Conservation (phyloP, 1,140 invertebrate genomes). For the Cecropterus lyciades region DNA sequence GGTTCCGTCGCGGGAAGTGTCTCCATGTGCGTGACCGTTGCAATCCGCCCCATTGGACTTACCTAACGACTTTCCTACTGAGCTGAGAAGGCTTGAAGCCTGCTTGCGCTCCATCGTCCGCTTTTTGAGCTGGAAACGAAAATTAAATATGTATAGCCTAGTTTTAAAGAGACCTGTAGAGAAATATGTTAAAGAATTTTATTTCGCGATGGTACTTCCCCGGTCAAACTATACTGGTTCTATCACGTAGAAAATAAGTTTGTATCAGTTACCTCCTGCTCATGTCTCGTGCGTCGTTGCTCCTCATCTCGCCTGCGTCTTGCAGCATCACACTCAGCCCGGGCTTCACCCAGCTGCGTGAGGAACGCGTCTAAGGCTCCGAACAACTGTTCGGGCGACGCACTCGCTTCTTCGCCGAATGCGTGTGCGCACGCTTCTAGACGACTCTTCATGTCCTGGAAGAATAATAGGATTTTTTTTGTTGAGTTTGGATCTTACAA, state of each 20-base stretch:
- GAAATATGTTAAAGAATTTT: too few species aligned
- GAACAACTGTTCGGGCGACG: constrained; percentile 98
- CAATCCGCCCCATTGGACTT: constrained; percentile 75
- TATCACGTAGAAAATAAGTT: too few species aligned
- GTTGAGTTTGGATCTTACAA: too few species aligned
- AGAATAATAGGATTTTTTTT: too few species aligned
- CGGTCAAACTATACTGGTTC: too few species aligned
- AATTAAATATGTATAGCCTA: constrained; percentile 15
- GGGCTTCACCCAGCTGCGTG: constrained; percentile 92
- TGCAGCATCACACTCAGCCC: constrained; percentile 95
- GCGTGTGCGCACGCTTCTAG: constrained; percentile 94
- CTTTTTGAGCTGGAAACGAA: constrained; percentile 88
- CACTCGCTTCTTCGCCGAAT: constrained; percentile 95
- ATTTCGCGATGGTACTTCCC: too few species aligned
- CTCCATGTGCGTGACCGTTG: constrained; percentile 76
- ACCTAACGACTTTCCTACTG: constrained; percentile 85
- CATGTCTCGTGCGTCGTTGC: constrained; percentile 94
- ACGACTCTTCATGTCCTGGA: constrained; percentile 84
- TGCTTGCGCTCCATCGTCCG: constrained; percentile 94
- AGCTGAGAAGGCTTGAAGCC: constrained; percentile 88
- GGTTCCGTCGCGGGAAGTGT: constrained; percentile 57
- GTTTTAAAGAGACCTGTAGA: too few species aligned
- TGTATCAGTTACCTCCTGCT: constrained; percentile 91
- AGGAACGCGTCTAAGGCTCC: constrained; percentile 97
- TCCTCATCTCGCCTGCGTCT: constrained; percentile 95